phyloP scores from a whole-genome alignment of 2,888 invertebrate species.

The Enchytraeus crypticus region DNA sequence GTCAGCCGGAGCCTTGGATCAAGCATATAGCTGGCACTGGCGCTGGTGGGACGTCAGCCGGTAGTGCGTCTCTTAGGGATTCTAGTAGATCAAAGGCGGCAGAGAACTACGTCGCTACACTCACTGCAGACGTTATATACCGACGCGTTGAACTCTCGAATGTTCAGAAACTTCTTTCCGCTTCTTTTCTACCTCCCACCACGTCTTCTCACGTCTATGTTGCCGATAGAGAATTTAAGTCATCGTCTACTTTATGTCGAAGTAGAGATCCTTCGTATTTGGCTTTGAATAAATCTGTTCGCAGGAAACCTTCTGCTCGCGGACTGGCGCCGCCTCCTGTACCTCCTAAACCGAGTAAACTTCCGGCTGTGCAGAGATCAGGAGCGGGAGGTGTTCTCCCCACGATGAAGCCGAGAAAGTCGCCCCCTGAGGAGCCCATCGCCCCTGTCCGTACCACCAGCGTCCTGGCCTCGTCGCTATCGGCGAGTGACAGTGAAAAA shows the following conservation, averaged over 20 bases:
- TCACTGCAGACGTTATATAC: not conserved
- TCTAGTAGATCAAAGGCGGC: not conserved
- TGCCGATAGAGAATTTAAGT: not conserved
- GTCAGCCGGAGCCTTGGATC: conserved; percentile 20
- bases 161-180: not conserved
- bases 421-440: not conserved
- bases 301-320: not conserved
- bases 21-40: conserved; percentile 5
- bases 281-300: not conserved
- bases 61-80: no score
- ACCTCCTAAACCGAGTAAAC: conserved; percentile 23
- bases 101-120: conserved; percentile 14
- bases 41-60: no score
- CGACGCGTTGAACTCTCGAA: not conserved
- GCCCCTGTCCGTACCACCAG: not conserved
- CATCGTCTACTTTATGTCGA: not conserved
- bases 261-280: not conserved
- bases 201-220: not conserved
- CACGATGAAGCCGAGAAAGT: not conserved
- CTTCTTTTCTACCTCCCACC: not conserved
- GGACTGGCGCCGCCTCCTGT: conserved; percentile 20
- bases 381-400: not conserved
- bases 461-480: not conserved
- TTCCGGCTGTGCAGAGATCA: conserved; percentile 7
- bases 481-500: no score